Evolutionary conservation across 37 sponge, comb jelly and placozoan species (phyloP).

Genomic region (Theonella swinhoei): DNA sequence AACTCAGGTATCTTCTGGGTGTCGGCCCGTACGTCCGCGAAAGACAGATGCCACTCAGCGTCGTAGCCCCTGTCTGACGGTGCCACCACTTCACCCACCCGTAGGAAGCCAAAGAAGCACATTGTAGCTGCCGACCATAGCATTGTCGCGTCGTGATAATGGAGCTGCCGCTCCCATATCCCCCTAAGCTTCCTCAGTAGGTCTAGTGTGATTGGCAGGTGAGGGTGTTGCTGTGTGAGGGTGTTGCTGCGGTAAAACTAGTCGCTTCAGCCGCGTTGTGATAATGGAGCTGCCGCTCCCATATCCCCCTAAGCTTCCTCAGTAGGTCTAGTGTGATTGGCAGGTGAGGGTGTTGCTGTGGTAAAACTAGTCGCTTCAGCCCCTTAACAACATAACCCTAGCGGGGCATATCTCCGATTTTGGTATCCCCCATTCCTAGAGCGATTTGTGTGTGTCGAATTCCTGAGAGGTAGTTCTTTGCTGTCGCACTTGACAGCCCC

Average conservation of each 20-base stretch:
- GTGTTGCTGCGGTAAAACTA: no score
- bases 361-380: background rate
- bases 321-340: background rate
- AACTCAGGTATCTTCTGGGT: background rate
- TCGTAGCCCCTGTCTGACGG: background rate
- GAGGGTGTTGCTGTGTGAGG: no score
- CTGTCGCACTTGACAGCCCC: slow-evolving; percentile 15
- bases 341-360: background rate
- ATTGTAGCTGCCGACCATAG: background rate
- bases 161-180: background rate
- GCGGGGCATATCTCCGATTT: background rate
- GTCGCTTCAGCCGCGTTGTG: background rate
- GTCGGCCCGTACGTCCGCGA: background rate
- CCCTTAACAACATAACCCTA: slow-evolving; percentile 25
- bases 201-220: background rate
- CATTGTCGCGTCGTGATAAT: background rate
- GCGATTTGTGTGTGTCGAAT: slow-evolving; percentile 32
- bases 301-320: background rate
- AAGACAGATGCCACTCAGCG: background rate
- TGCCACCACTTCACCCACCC: background rate
- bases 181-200: background rate
- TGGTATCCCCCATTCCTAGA: slow-evolving; percentile 21
- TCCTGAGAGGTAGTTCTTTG: slow-evolving; percentile 19
- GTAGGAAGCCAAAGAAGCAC: background rate
- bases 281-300: background rate